Base-by-base conservation (phyloP, 2,113 vertebrate species). In the Chroicocephalus ridibundus region DNA sequence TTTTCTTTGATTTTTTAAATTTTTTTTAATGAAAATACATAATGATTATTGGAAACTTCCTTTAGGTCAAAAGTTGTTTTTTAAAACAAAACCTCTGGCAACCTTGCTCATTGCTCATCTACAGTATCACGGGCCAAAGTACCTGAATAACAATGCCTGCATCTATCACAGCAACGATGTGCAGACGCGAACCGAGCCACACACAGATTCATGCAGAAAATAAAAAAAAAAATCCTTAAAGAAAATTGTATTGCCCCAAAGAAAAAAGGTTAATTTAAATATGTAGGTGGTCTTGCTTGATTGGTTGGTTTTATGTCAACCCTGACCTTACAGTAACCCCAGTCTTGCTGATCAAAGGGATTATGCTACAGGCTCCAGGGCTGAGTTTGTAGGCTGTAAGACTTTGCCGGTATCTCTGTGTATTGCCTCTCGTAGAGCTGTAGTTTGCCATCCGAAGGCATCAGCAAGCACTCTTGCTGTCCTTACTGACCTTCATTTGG, bases 321-420 rank as follows among this genome's bases (percentile, higher is more conserved):
- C 74, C 88, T 98, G 98, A 98, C 97, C 97, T 96, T n/a, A 21
- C 85, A 82, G 83, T 97, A 97, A 98, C 97, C 97, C 95, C 94
- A 92, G 80, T 75, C 96, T 91, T 90, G 82, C 91, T 97, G 97
- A 98, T 98, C 97, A 98, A 96, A 97, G 94, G 95, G 88, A 96
- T 97, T 97, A 78, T 49, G 85, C 94, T 82, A 79, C 95, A 95
- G 71, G 61, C 80, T 96, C 68, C 75, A 86, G 93, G 93, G 57
- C 74, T 89, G 94, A 82, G 83, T 94, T 72, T 83, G 40, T 90
- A 65, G 51, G 52, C 88, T 95, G 5, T 76, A 46, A 92, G 82
- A 91, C 86, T 88, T 88, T 54, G 71, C 86, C 46, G 10, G 10
- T 82, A 74, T 68, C 85, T 83, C 52, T 29, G 82, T 83, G 86